phyloP scores from a whole-genome alignment of 2,888 invertebrate species.

The Drosophila borealis region DNA sequence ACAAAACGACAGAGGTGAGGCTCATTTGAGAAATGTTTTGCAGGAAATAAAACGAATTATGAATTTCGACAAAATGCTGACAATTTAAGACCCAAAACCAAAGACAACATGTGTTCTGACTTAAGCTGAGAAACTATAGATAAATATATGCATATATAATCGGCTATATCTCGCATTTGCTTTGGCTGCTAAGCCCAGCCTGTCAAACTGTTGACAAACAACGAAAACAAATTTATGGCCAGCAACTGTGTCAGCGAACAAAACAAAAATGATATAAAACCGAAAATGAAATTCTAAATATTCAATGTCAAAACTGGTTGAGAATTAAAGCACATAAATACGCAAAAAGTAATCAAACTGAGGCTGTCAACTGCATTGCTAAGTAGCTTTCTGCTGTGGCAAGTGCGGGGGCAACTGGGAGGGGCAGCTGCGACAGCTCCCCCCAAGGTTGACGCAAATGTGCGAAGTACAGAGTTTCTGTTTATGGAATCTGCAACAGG shows the following conservation, averaged over 20 bases:
- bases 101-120: slow-evolving; percentile 50
- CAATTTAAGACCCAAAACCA: slow-evolving; percentile 26
- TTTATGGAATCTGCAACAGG: neutral
- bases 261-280: slow-evolving; percentile 11
- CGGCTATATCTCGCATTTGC: neutral
- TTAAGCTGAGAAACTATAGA: slow-evolving; percentile 22
- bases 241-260: slow-evolving; percentile 57
- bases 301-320: slow-evolving; percentile 73
- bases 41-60: slow-evolving; percentile 64
- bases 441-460: slow-evolving; percentile 29
- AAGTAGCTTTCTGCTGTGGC: slow-evolving; percentile 52
- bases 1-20: slow-evolving; percentile 24
- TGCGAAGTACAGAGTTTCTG: neutral
- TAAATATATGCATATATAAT: neutral
- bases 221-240: slow-evolving; percentile 42
- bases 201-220: slow-evolving; percentile 56
- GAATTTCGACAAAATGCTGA: slow-evolving; percentile 29
- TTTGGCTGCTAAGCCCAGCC: slow-evolving; percentile 27
- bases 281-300: slow-evolving; percentile 50
- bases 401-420: neutral
- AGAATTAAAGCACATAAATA: slow-evolving; percentile 35
- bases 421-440: slow-evolving; percentile 9
- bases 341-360: slow-evolving; percentile 59
- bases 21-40: slow-evolving; percentile 61
- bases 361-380: slow-evolving; percentile 72